These are phyloP conservation scores for Meda fulgida DNA, from an alignment of 2,797 vertebrate species.

Conservation along the genomic window DNA sequence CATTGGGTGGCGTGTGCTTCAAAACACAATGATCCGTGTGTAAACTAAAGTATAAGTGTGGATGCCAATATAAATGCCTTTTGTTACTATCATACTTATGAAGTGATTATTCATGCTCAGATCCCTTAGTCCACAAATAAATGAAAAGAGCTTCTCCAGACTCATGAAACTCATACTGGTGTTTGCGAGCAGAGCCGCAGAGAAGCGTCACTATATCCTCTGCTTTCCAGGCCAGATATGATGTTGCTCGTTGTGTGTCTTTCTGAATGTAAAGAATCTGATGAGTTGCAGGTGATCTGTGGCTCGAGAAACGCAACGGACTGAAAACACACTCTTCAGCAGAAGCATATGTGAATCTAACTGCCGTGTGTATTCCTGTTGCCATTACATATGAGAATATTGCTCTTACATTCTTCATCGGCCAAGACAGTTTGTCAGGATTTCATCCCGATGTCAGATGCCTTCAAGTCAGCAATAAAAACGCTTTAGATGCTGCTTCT, in stretches of 20 bases:
- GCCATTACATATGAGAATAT: neutral
- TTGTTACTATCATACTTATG: slow-evolving; percentile 19
- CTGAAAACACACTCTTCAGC: too few relatives aligned
- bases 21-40: slow-evolving; percentile 35
- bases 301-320: slow-evolving; percentile 20
- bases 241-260: neutral
- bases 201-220: neutral
- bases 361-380: neutral
- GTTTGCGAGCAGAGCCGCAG: too few relatives aligned
- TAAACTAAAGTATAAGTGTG: slow-evolving; percentile 19
- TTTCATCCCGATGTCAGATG: too few relatives aligned
- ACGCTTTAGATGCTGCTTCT: neutral
- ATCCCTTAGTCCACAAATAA: slow-evolving; percentile 23
- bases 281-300: slow-evolving; percentile 30
- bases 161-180: neutral
- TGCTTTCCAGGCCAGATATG: neutral
- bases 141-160: slow-evolving; percentile 38
- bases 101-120: slow-evolving; percentile 21
- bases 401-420: neutral
- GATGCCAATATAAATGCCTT: slow-evolving; percentile 25
- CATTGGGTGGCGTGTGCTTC: slow-evolving; percentile 15
- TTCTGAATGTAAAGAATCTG: slow-evolving; percentile 12
- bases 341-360: too few relatives aligned
- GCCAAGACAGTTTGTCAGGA: neutral
- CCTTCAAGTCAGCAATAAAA: neutral